phyloP scores from a whole-genome alignment of 2,888 invertebrate species.

The Alloplasta piceator region DNA sequence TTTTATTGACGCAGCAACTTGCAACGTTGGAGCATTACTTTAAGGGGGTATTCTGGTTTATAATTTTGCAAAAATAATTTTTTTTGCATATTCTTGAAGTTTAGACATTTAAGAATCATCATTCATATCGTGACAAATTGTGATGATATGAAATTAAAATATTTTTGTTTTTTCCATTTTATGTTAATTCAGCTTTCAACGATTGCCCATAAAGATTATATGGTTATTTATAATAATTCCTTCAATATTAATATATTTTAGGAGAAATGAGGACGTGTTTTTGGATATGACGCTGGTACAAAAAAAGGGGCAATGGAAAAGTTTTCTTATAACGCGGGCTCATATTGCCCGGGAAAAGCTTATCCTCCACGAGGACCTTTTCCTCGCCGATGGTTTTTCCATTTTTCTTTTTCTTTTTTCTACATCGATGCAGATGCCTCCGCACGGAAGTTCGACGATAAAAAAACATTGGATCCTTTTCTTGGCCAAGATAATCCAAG shows the following conservation, averaged over 20 bases:
- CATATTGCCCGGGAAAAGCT: slow-evolving; percentile 30
- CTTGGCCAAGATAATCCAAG: slow-evolving; percentile 15
- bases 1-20: no score
- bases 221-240: background rate
- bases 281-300: slow-evolving; percentile 8
- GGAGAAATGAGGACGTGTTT: background rate
- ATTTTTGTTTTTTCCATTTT: background rate
- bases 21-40: no score
- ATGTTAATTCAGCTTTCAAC: background rate
- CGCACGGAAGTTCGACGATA: slow-evolving; percentile 50
- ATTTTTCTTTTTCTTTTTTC: slow-evolving; percentile 9
- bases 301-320: slow-evolving; percentile 34
- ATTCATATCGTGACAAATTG: no score
- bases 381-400: slow-evolving; percentile 26
- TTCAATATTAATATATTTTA: background rate
- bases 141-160: no score
- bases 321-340: slow-evolving; percentile 57
- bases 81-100: no score
- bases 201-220: background rate
- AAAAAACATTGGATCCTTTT: slow-evolving; percentile 49
- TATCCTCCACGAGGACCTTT: slow-evolving; percentile 43
- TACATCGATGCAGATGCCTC: slow-evolving; percentile 45
- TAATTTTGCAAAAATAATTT: no score
- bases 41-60: no score
- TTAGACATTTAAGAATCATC: no score